Percentiles rank a stretch among this genome's conserved stretches.
Evolutionary conservation across 1,140 invertebrate genomes (phyloP).

Genomic region (Manduca sexta): DNA sequence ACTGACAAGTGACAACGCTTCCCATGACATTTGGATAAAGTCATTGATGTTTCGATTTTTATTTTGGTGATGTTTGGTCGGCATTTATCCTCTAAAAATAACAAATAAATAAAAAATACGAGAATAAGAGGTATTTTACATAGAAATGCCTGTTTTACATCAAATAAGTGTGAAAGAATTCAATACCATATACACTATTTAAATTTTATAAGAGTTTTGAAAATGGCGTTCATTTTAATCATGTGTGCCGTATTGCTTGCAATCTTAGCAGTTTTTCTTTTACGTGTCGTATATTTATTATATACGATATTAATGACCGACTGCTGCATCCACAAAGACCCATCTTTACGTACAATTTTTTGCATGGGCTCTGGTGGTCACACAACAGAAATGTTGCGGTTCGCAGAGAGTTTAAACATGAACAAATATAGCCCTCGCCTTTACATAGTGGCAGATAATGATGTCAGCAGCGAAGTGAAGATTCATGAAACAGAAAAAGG

Average conservation of each 20-base stretch:
- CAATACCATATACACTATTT: too few species aligned
- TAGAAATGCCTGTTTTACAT: too few species aligned
- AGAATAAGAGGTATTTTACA: too few species aligned
- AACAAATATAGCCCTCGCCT: slow-evolving; percentile 79
- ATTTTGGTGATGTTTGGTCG: too few species aligned
- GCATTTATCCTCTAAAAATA: too few species aligned
- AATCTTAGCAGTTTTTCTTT: slow-evolving; percentile 5
- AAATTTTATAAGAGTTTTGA: not conserved
- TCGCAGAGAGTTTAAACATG: slow-evolving; percentile 77
- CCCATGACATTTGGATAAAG: too few species aligned
- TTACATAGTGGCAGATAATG: slow-evolving; percentile 87
- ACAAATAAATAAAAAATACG: too few species aligned
- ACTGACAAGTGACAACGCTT: too few species aligned
- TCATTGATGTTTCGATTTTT: too few species aligned
- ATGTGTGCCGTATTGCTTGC: too few species aligned
- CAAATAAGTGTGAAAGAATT: too few species aligned
- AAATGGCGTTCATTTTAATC: not conserved
- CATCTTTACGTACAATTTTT: slow-evolving; percentile 47
- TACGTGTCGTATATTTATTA: slow-evolving; percentile 33
- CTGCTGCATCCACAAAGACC: slow-evolving; percentile 15
- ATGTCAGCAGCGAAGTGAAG: slow-evolving; percentile 84
- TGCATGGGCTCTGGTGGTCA: slow-evolving; percentile 79
- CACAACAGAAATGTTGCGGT: slow-evolving; percentile 89
- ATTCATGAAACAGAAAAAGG: slow-evolving; percentile 66
- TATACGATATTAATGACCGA: slow-evolving; percentile 34